phyloP scores from a whole-genome alignment of 1,140 invertebrate species.

The Dryas iulia region DNA sequence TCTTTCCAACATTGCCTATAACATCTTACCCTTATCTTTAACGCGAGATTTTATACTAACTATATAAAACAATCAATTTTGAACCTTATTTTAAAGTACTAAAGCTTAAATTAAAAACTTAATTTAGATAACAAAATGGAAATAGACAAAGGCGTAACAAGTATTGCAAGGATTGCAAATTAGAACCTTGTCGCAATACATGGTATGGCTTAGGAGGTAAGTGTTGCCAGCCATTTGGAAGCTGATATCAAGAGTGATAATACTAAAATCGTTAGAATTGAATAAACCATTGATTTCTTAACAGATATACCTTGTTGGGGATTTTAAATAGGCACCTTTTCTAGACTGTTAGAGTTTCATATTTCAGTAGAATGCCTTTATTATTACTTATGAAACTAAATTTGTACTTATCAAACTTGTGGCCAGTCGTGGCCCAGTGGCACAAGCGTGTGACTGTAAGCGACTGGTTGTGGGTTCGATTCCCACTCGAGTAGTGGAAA shows the following conservation, averaged over 20 bases:
- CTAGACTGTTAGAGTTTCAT: too few relatives aligned
- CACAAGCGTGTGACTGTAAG: too few relatives aligned
- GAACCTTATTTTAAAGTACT: not conserved
- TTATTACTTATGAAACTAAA: too few relatives aligned
- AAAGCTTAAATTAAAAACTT: conserved; percentile 17
- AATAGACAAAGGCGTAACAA: conserved; percentile 46
- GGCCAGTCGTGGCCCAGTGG: too few relatives aligned
- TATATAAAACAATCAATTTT: not conserved
- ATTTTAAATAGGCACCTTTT: conserved; percentile 46
- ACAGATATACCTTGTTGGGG: conserved; percentile 49
- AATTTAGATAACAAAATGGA: not conserved
- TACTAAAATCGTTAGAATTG: conserved; percentile 69
- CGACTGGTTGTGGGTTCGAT: too few relatives aligned
- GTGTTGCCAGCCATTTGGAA: conserved; percentile 51
- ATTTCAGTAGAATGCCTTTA: too few relatives aligned
- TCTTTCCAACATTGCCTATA: conserved; percentile 15
- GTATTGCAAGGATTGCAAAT: conserved; percentile 44
- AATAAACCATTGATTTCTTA: conserved; percentile 56
- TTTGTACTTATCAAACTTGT: too few relatives aligned
- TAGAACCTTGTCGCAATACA: conserved; percentile 56
- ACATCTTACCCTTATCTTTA: conserved; percentile 65
- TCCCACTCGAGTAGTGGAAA: too few relatives aligned
- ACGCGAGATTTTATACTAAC: conserved; percentile 48
- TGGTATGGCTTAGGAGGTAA: conserved; percentile 54
- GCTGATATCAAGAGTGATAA: conserved; percentile 64